A percentile compares a stretch with the other conserved stretches of the same genome.
Evolutionary conservation across 2,888 invertebrate species (phyloP).

Genomic region (Synanthedon tipuliformis): DNA sequence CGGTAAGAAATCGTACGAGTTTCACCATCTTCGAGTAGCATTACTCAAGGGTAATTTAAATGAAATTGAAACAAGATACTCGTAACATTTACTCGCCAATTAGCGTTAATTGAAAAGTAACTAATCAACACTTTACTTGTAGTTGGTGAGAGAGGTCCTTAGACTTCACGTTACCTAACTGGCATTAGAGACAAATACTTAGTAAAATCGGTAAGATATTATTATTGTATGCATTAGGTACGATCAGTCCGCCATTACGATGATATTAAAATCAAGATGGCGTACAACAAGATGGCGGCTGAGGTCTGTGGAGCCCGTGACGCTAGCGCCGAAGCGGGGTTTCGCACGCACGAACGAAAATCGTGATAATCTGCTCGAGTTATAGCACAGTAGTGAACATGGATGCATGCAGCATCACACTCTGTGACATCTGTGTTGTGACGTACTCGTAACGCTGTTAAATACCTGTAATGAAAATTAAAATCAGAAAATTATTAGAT

Average conservation of each 20-base stretch:
- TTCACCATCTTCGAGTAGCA: too few relatives aligned
- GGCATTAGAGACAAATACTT: too few relatives aligned
- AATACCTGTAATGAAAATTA: constrained; percentile 69
- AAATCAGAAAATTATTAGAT: not conserved
- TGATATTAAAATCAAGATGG: constrained; percentile 47
- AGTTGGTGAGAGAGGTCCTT: too few relatives aligned
- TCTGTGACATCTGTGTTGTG: constrained; percentile 61
- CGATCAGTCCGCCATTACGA: not conserved
- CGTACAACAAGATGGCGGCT: constrained; percentile 53
- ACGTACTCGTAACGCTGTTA: constrained; percentile 79
- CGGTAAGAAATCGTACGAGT: too few relatives aligned
- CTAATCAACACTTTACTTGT: too few relatives aligned
- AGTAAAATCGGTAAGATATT: too few relatives aligned
- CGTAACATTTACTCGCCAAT: too few relatives aligned
- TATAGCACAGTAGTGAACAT: constrained; percentile 89
- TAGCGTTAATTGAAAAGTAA: too few relatives aligned
- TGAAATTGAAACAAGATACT: too few relatives aligned
- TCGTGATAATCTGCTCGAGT: constrained; percentile 85
- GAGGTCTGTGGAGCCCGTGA: constrained; percentile 65
- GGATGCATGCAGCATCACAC: constrained; percentile 81
- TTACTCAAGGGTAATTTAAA: too few relatives aligned
- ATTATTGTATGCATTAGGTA: not conserved
- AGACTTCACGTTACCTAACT: too few relatives aligned
- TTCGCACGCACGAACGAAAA: constrained; percentile 84
- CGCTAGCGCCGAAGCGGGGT: constrained; percentile 81